Conservation (phyloP, 2,888 invertebrate species). For the Lithosia quadra region DNA sequence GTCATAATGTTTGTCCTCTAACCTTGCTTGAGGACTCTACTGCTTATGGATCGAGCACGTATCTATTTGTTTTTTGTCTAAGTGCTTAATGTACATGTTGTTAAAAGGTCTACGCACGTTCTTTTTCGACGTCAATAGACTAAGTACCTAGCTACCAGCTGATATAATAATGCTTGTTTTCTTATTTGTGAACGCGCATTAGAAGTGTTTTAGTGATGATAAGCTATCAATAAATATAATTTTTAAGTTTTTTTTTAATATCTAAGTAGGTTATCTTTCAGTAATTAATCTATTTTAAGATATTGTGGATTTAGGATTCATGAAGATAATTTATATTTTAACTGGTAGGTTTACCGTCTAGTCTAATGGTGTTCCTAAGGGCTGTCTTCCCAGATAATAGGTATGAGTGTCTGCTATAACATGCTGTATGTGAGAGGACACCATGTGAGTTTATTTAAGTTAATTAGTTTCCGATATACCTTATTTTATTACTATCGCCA, state of each 20-base stretch:
- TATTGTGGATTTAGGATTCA: too few species aligned
- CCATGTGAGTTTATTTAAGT: neutral
- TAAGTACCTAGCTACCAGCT: conserved; percentile 2
- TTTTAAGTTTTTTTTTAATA: neutral
- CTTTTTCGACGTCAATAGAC: neutral
- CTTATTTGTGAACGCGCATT: neutral
- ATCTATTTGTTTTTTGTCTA: conserved; percentile 11
- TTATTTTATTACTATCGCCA: too few species aligned
- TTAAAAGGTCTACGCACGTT: neutral
- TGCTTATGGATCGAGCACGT: conserved; percentile 39
- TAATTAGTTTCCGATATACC: neutral
- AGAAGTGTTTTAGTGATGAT: neutral
- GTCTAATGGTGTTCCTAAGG: neutral
- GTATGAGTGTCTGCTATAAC: too few species aligned
- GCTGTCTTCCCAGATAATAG: neutral
- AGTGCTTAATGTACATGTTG: conserved; percentile 9
- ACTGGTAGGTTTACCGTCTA: too few species aligned
- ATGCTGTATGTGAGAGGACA: neutral
- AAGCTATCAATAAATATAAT: neutral
- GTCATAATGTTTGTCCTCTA: conserved; percentile 37
- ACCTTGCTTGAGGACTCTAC: conserved; percentile 49
- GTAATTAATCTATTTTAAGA: too few species aligned
- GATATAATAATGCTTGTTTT: neutral
- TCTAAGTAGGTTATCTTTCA: neutral
- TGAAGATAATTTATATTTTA: too few species aligned